Evolutionary conservation across 2,797 vertebrate species (phyloP).

Genomic region (Mormyrops attenuatus): DNA sequence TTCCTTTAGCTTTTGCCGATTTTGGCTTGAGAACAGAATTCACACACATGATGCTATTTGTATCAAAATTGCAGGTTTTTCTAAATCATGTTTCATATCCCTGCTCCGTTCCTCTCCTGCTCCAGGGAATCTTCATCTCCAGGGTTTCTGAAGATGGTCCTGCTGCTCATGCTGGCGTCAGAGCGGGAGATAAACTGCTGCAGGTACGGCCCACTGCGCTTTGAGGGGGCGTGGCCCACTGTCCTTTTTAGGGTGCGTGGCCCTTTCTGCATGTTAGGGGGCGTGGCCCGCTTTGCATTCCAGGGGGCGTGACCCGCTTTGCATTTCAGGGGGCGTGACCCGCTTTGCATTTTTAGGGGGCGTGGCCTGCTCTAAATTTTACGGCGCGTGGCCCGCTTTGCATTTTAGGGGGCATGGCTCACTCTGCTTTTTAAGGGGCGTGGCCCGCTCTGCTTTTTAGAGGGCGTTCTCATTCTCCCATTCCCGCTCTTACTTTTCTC

Average conservation of each 20-base stretch:
- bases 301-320: no score
- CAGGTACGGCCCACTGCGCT: slow-evolving; percentile 62
- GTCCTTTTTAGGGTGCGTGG: not conserved
- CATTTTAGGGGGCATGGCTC: not conserved
- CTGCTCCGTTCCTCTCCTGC: not conserved
- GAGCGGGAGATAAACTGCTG: slow-evolving; percentile 93
- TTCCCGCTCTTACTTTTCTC: not conserved
- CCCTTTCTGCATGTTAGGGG: not conserved
- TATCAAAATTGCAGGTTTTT: not conserved
- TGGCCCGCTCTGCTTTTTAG: not conserved
- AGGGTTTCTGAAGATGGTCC: slow-evolving; percentile 94
- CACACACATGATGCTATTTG: not conserved
- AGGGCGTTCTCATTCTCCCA: not conserved
- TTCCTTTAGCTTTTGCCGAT: not conserved
- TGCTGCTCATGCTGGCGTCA: slow-evolving; percentile 85
- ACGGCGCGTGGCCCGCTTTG: not conserved
- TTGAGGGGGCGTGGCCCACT: not conserved
- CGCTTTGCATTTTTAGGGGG: not conserved
- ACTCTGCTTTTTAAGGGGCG: no score
- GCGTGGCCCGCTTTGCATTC: not conserved
- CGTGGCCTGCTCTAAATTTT: not conserved
- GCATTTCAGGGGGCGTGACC: not conserved
- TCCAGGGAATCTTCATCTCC: slow-evolving; percentile 93
- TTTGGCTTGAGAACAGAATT: not conserved
- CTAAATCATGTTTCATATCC: not conserved